Conservation (phyloP, 1,140 invertebrate species). For the Camponotus floridanus region DNA sequence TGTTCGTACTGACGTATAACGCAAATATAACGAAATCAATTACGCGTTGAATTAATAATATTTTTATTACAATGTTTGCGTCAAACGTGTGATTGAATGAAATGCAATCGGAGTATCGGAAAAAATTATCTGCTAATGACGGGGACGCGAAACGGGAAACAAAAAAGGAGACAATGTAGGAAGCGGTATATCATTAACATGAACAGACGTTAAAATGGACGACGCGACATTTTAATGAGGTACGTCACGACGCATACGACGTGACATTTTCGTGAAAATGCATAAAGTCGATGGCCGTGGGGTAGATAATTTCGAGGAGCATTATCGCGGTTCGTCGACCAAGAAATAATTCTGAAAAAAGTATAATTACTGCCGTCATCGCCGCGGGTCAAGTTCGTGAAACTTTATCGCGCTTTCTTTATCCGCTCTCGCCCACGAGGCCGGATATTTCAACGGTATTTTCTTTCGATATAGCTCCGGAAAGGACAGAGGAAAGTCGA, state of each 20-base stretch:
- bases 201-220: constrained; percentile 26
- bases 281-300: constrained; percentile 3
- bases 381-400: not conserved
- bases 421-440: not conserved
- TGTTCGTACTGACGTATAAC: not conserved
- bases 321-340: constrained; percentile 11
- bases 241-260: not conserved
- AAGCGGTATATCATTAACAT: constrained; percentile 5
- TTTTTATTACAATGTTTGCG: not conserved
- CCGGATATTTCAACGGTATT: constrained; percentile 32
- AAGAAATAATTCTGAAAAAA: constrained; percentile 53
- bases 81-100: not conserved
- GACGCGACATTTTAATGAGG: not conserved
- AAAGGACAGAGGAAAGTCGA: constrained; percentile 25
- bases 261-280: constrained; percentile 26
- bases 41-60: constrained; percentile 30
- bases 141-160: not conserved
- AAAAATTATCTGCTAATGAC: constrained; percentile 21
- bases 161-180: not conserved
- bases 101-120: not conserved
- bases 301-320: constrained; percentile 50
- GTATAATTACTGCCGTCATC: constrained; percentile 29
- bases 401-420: constrained; percentile 45
- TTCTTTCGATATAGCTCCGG: constrained; percentile 54
- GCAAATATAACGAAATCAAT: constrained; percentile 19